Evolutionary conservation across 2,113 vertebrate genomes (phyloP), one percentile per base, ranked within the genome.

Genomic region (Ranitomeya imitator): DNA sequence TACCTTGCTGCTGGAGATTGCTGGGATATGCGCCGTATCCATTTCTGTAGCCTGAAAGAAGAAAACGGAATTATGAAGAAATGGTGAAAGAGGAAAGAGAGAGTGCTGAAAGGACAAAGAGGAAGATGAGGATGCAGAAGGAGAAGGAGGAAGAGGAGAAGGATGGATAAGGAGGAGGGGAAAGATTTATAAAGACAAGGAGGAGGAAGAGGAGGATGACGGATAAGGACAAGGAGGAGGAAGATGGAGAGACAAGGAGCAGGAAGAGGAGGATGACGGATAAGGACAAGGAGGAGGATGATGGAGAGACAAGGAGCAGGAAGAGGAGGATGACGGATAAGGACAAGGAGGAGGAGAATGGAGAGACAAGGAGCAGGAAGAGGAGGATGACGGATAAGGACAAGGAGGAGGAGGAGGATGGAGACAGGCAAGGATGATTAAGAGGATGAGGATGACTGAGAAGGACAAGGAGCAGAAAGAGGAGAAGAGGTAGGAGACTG

Each of bases 1-100:
- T 77, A 86, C 84, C 84, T 86, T 60, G 84, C 73, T 86, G 84
- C 23, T 31, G 71, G 26, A 77, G 16, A 57, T 76, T 86, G 76
- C 73, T 86, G 9, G 71, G 71, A 57, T 76, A 85, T 19, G 12
- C 8, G 4, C 84, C 65, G 8, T 67, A 23, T 85, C 83, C 84
- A 76, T 61, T 77, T 61, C 55, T 23, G 55, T 60, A 86, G 15
- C 84, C 73, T 86, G 57, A 23, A 61, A n/a, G 67, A 59, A 74
- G 15, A 74, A 18, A 19, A 54, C 37, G 2, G 19, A 69, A 6
- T 63, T 52, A 73, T 57, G 12, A 26, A 14, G 6, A 23, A 80
- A 78, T 21, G 37, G 9, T 7, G 3, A 14, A 79, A 8, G 52
- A 11, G 45, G 45, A 16, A 23, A 76, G 13, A 15, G 7, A 37